A percentile compares a stretch with the other conserved stretches of the same genome.
Conservation (phyloP, 2,888 invertebrate species). For the Agonopterix arenella region DNA sequence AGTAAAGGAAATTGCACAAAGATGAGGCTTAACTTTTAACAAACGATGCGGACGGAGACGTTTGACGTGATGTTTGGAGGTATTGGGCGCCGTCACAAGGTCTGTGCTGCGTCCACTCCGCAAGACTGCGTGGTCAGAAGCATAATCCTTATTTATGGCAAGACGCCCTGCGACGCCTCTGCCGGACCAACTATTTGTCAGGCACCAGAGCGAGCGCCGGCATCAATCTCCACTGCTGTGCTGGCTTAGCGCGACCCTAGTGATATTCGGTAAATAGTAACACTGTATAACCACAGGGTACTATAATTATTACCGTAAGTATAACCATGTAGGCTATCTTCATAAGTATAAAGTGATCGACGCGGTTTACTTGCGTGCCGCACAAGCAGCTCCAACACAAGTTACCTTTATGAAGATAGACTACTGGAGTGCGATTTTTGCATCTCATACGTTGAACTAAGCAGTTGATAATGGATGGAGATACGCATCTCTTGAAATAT, state of each 20-base stretch:
- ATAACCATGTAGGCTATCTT: no score
- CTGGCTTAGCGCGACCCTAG: background rate
- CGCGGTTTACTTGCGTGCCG: no score
- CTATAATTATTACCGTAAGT: no score
- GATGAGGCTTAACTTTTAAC: conserved; percentile 16
- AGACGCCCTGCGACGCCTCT: conserved; percentile 68
- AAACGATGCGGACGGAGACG: conserved; percentile 44
- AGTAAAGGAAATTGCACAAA: conserved; percentile 14
- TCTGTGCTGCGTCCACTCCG: conserved; percentile 49
- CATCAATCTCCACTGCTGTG: conserved; percentile 56
- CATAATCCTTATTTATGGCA: conserved; percentile 77
- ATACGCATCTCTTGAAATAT: no score
- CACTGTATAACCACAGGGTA: no score
- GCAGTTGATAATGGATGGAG: no score
- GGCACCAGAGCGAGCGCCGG: conserved; percentile 40
- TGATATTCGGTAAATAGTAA: background rate
- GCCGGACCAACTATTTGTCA: conserved; percentile 68
- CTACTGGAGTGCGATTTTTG: no score
- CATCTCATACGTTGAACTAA: no score
- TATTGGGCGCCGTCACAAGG: conserved; percentile 32
- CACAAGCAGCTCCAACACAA: no score
- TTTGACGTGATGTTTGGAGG: conserved; percentile 45
- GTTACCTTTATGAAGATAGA: no score
- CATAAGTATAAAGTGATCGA: no score
- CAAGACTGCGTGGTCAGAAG: conserved; percentile 65